Conservation (phyloP, 2,797 vertebrate species). For the Odontamblyopus rebecca region DNA sequence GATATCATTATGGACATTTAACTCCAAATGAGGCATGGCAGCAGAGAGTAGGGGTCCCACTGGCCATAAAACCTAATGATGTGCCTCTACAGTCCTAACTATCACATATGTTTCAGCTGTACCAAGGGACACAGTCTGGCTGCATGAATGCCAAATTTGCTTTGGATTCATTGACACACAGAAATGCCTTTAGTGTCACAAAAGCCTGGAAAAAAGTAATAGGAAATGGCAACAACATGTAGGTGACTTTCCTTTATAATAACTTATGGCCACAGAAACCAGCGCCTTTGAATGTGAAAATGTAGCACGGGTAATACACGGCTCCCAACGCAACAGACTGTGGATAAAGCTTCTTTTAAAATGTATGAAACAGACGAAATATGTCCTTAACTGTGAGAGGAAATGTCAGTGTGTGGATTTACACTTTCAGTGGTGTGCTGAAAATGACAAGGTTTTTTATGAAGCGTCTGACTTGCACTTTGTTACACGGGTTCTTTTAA, state of each 20-base stretch:
- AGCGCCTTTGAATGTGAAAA: constrained; percentile 46
- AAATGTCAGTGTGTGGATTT: constrained; percentile 60
- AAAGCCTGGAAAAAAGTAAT: constrained; percentile 34
- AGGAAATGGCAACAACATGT: constrained; percentile 29
- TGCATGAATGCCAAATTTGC: constrained; percentile 9
- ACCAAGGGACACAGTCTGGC: constrained; percentile 21
- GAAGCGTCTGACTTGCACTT: constrained; percentile 28
- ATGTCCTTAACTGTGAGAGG: constrained; percentile 59
- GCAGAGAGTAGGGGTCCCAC: background rate
- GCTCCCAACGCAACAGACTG: constrained; percentile 50
- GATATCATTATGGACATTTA: constrained; percentile 13
- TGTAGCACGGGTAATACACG: constrained; percentile 40
- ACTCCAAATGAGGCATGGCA: background rate
- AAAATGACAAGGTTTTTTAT: constrained; percentile 47
- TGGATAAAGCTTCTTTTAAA: constrained; percentile 65
- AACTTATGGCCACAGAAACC: constrained; percentile 37
- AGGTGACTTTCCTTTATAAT: constrained; percentile 45
- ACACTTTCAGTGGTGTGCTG: constrained; percentile 30
- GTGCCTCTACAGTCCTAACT: background rate
- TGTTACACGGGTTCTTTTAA: background rate
- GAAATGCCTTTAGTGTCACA: constrained; percentile 20
- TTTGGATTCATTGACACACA: constrained; percentile 37
- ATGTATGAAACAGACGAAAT: constrained; percentile 67
- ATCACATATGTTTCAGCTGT: background rate
- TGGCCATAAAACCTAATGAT: constrained; percentile 13